phyloP scores from a whole-genome alignment of 2,113 vertebrate species.

The Eptesicus fuscus region DNA sequence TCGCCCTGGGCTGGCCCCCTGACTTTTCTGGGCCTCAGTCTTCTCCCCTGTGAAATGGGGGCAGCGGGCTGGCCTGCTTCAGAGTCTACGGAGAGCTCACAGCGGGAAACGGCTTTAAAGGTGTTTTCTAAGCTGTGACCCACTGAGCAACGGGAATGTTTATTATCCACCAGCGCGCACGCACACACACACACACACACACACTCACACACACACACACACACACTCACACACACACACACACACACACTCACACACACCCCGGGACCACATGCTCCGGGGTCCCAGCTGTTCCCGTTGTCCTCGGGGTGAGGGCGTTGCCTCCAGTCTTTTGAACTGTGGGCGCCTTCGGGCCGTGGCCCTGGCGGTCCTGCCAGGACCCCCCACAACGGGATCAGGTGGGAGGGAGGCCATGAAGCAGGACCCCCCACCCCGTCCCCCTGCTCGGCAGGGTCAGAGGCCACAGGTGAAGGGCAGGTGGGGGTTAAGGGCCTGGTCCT shows the following conservation, averaged over 20 bases:
- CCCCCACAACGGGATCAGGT: neutral
- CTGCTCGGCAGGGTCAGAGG: neutral
- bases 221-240: too few relatives aligned
- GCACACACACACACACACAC: neutral
- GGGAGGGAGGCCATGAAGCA: neutral
- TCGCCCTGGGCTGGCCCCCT: neutral
- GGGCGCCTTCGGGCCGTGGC: neutral
- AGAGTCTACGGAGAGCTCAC: neutral
- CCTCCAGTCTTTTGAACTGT: neutral
- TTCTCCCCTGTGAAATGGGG: neutral
- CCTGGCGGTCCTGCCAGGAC: neutral
- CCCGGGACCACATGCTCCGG: neutral
- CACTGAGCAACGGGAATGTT: neutral
- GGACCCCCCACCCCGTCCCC: too few relatives aligned
- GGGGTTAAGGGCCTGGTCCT: neutral
- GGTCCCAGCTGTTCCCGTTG: too few relatives aligned
- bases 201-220: too few relatives aligned
- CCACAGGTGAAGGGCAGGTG: neutral
- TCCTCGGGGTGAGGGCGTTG: neutral
- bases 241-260: too few relatives aligned
- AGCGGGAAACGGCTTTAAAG: neutral
- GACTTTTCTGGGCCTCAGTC: neutral
- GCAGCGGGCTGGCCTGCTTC: fast-evolving
- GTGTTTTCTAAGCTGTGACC: neutral
- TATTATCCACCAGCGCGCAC: neutral